Conservation (phyloP, 2,888 invertebrate genomes). For the Poecilus cupreus region DNA sequence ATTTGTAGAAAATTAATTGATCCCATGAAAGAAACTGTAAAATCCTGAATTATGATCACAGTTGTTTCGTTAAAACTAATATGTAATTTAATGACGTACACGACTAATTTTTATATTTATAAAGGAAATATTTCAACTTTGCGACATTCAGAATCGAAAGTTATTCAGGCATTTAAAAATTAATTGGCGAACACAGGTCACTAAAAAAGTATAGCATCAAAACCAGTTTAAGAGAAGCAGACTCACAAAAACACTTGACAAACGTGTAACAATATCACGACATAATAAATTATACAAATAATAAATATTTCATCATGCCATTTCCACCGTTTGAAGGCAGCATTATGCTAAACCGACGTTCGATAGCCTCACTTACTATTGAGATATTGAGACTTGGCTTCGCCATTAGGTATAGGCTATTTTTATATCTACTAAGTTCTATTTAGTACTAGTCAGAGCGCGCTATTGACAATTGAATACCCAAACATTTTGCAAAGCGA, state of each 20-base stretch:
- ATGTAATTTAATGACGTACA: neutral
- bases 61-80: neutral
- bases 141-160: conserved; percentile 33
- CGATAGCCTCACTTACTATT: too few relatives aligned
- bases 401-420: too few relatives aligned
- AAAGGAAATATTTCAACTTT: neutral
- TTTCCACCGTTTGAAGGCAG: neutral
- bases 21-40: neutral
- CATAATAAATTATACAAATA: conserved; percentile 27
- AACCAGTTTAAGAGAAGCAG: conserved; percentile 26
- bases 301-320: conserved; percentile 27
- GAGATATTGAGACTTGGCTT: too few relatives aligned
- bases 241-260: conserved; percentile 37
- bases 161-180: conserved; percentile 44
- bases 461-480: too few relatives aligned
- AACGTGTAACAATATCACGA: conserved; percentile 38
- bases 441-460: too few relatives aligned
- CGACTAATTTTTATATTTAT: conserved; percentile 5
- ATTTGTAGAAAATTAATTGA: neutral
- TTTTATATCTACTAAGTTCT: too few relatives aligned
- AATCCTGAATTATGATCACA: neutral
- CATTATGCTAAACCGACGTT: too few relatives aligned
- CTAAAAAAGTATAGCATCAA: conserved; percentile 21
- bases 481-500: too few relatives aligned
- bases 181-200: conserved; percentile 26